A percentile compares a stretch with the other conserved stretches of the same genome.
phyloP scores from a whole-genome alignment of 1,140 invertebrate species.

The Drosophila insularis region DNA sequence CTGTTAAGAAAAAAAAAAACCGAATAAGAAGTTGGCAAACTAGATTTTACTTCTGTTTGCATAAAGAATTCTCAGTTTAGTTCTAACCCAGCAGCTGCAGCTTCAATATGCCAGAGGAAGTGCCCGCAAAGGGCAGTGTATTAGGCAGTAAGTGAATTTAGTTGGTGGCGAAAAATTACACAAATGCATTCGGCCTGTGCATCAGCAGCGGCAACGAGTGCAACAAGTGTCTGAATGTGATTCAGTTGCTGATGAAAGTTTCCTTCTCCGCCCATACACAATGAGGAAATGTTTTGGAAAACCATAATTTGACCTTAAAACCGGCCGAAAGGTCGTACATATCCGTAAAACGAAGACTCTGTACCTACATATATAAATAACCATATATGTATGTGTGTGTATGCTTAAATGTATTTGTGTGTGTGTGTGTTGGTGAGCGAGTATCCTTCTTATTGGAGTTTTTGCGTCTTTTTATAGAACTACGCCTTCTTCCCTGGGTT shows the following conservation, averaged over 20 bases:
- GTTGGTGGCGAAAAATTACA: slow-evolving; percentile 30
- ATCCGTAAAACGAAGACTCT: slow-evolving; percentile 30
- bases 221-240: slow-evolving; percentile 61
- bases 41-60: slow-evolving; percentile 3
- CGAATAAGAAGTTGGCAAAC: not conserved
- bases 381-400: slow-evolving; percentile 1
- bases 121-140: slow-evolving; percentile 73
- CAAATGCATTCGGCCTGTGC: slow-evolving; percentile 53
- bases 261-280: not conserved
- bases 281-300: slow-evolving; percentile 23
- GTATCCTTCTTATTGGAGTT: slow-evolving; percentile 58
- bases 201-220: slow-evolving; percentile 44
- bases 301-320: slow-evolving; percentile 66
- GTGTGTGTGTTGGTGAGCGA: slow-evolving; percentile 24
- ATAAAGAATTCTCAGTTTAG: slow-evolving; percentile 38
- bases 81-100: slow-evolving; percentile 6
- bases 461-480: slow-evolving; percentile 56
- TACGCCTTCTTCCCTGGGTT: slow-evolving; percentile 13
- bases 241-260: slow-evolving; percentile 34
- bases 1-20: not conserved
- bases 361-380: slow-evolving; percentile 10
- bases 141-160: slow-evolving; percentile 75
- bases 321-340: slow-evolving; percentile 63
- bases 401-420: not conserved
- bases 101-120: slow-evolving; percentile 68